Evolutionary conservation across 2,797 vertebrate genomes (phyloP).

Genomic region (Tapirus indicus): DNA sequence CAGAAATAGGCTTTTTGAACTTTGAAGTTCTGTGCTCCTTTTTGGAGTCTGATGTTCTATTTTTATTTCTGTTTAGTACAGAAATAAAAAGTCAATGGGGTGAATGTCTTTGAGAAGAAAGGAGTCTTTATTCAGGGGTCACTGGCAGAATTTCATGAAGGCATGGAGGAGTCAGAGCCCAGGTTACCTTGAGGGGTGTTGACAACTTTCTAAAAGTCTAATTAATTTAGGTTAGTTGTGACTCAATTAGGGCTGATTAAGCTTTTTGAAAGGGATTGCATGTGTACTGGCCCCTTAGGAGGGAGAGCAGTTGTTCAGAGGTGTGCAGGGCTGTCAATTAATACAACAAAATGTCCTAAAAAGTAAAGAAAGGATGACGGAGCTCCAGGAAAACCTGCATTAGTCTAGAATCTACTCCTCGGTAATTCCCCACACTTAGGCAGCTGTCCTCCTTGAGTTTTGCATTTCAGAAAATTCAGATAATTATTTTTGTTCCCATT

Average conservation of each 20-base stretch:
- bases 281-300: conserved; percentile 25
- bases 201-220: conserved; percentile 66
- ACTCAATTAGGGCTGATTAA: conserved; percentile 68
- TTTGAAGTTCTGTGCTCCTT: conserved; percentile 20
- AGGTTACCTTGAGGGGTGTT: background rate
- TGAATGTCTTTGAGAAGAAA: conserved; percentile 21
- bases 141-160: conserved; percentile 2
- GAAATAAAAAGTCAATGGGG: background rate
- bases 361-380: background rate
- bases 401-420: background rate
- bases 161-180: background rate
- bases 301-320: background rate
- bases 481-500: background rate
- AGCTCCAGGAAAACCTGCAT: background rate
- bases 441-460: background rate
- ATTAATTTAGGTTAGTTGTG: conserved; percentile 64
- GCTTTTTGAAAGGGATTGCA: conserved; percentile 60
- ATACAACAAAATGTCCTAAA: conserved; percentile 48
- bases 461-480: background rate
- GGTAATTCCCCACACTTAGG: background rate
- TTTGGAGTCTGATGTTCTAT: conserved; percentile 12
- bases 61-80: background rate
- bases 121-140: background rate
- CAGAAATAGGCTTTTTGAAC: conserved; percentile 31
- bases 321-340: conserved; percentile 1